Evolutionary conservation across 2,797 vertebrate genomes (phyloP).

Genomic region (Epinephelus coioides): DNA sequence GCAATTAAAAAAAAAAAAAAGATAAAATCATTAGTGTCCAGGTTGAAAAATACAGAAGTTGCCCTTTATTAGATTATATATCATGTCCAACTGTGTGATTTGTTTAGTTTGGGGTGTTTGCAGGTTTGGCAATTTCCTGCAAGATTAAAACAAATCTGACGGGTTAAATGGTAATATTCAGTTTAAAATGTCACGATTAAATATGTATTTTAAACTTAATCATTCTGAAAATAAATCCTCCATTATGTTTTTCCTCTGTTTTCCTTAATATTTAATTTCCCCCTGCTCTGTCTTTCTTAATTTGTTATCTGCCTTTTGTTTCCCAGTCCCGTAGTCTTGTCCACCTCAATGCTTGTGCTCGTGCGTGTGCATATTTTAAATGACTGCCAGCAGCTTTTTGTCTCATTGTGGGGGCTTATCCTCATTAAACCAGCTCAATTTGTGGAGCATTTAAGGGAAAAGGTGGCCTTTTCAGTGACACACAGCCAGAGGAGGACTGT

Average conservation of each 20-base stretch:
- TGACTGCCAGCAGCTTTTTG: not conserved
- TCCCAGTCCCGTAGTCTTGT: not conserved
- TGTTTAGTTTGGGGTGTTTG: not conserved
- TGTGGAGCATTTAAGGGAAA: not conserved
- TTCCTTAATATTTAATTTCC: not conserved
- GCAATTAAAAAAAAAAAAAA: too few species aligned
- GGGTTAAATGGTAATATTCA: not conserved
- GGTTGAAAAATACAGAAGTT: too few species aligned
- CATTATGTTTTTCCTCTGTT: not conserved
- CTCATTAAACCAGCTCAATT: slow-evolving; percentile 25
- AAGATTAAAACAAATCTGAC: not conserved
- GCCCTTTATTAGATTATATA: too few species aligned
- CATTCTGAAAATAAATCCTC: not conserved
- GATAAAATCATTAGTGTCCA: too few species aligned
- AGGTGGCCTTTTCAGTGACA: not conserved
- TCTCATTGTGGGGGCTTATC: slow-evolving; percentile 10
- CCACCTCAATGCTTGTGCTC: not conserved
- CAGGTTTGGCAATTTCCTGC: not conserved
- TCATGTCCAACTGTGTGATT: too few species aligned
- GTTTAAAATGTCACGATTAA: not conserved
- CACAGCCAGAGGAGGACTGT: not conserved
- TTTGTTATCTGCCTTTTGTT: not conserved
- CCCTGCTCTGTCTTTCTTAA: not conserved
- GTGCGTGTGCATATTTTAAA: not conserved
- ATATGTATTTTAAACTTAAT: not conserved